Percentiles rank a stretch among this genome's conserved stretches.
Conservation (phyloP, 2,113 vertebrate genomes). For the Delphinapterus leucas region DNA sequence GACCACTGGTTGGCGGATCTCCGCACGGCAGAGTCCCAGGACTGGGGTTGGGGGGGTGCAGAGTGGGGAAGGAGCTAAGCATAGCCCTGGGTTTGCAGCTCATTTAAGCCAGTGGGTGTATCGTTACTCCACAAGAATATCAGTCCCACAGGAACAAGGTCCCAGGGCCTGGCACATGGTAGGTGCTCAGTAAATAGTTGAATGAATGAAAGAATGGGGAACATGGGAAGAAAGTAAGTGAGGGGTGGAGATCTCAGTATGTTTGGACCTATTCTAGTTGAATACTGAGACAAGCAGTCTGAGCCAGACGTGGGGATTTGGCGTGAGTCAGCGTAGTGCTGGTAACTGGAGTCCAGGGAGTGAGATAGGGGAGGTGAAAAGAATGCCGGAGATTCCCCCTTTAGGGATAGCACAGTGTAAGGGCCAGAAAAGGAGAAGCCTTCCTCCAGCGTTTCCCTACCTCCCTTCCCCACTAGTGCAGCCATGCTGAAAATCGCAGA, state of each 20-base stretch:
- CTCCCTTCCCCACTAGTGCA: slow-evolving; percentile 80
- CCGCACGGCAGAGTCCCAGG: no score
- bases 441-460: background rate
- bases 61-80: background rate
- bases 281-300: background rate
- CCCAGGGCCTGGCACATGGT: background rate
- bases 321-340: background rate
- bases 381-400: background rate
- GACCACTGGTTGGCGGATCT: fast-evolving
- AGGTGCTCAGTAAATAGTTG: background rate
- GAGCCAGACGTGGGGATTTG: background rate
- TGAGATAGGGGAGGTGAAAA: background rate
- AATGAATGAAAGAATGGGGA: background rate
- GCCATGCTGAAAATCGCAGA: slow-evolving; percentile 97
- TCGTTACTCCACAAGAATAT: background rate
- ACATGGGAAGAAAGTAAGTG: background rate
- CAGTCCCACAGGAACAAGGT: background rate
- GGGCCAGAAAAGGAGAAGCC: background rate
- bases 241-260: background rate
- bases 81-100: background rate
- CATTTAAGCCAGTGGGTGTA: background rate
- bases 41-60: no score
- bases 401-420: no score
- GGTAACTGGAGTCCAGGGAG: background rate
- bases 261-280: background rate